Base-by-base conservation (phyloP, 1,140 invertebrate species). In the Cydia splendana region DNA sequence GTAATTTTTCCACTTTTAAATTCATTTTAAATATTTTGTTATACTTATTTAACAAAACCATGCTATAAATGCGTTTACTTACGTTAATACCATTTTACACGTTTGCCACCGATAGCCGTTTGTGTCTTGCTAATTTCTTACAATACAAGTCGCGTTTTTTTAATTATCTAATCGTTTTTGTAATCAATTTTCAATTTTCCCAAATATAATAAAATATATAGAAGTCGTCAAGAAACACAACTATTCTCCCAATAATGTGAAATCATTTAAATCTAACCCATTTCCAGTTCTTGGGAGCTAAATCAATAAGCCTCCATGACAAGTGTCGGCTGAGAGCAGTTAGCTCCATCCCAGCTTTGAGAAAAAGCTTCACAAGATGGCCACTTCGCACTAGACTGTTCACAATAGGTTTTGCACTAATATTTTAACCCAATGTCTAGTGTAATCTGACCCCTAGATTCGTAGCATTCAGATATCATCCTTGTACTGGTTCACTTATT, bases 271-370 rank as follows among this genome's bases (percentile, higher is more conserved):
- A 62, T 62, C 57, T 62, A 24, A 62, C 9, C 57, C 57, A 62
- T 62, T 62, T 62, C 7, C 20, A 62, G 57, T 24, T 24, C 57
- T 24, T 24, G 7, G 6, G 57, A 62, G 24, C 9, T 62, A 62
- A 62, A 62, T 62, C 57, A 62, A 62, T 62, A 62, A 62, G 57
- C 57, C 15, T 62, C 53, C 57, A 62, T 62, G 57, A 62, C 57
- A n/a, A 62, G 18, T 62, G 20, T 24, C 57, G 57, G 15, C 2
- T 24, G 9, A 62, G 57, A 62, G 57, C 53, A 57, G 53, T 57
- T 24, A 24, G 20, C 57, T 62, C 57, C n/a, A 2, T 53, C n/a
- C 57, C 57, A 62, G 57, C 57, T 57, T 18, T 18, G 53, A 57
- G 53, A n/a, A 62, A 62, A 62, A 62, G n/a, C 18, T 24, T 4